Percentiles rank a stretch among this genome's conserved stretches.
phyloP scores from a whole-genome alignment of 1,140 invertebrate species.

The Penaeus vannamei region DNA sequence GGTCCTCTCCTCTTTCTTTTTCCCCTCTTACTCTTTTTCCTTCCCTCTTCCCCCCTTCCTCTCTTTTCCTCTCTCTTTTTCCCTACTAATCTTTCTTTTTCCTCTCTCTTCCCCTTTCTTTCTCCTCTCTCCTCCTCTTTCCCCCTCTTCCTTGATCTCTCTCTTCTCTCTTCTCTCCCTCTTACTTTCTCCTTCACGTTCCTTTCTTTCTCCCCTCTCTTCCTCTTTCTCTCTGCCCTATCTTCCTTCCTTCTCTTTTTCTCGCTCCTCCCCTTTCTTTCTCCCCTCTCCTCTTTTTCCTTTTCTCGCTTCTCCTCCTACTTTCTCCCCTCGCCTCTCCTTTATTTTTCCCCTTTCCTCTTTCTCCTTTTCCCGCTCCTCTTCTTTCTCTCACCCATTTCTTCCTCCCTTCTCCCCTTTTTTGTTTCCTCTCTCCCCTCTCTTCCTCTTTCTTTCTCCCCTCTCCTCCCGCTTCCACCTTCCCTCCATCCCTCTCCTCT shows the following conservation, averaged over 20 bases:
- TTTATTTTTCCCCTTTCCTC: neutral
- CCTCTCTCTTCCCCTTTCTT: too few species aligned
- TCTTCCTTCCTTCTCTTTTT: neutral
- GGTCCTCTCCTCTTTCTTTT: too few species aligned
- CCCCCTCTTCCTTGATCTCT: neutral
- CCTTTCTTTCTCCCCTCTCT: neutral
- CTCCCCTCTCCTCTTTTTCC: too few species aligned
- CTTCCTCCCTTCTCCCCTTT: neutral
- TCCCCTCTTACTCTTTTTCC: too few species aligned
- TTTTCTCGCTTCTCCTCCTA: neutral
- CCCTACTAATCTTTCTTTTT: too few species aligned
- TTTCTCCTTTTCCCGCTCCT: neutral
- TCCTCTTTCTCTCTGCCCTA: neutral
- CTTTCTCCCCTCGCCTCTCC: neutral
- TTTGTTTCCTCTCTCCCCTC: neutral
- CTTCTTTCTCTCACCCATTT: conserved; percentile 22
- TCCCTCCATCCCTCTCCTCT: neutral
- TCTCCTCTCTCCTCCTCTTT: neutral
- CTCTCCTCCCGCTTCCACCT: neutral
- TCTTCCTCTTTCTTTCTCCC: neutral
- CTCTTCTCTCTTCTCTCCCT: neutral
- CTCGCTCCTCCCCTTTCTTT: neutral
- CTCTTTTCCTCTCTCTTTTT: too few species aligned
- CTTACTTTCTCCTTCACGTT: neutral
- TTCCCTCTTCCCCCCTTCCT: too few species aligned